These are phyloP conservation scores for Cirrhinus molitorella DNA, from an alignment of 2,797 vertebrate species.

Conservation along the genomic window DNA sequence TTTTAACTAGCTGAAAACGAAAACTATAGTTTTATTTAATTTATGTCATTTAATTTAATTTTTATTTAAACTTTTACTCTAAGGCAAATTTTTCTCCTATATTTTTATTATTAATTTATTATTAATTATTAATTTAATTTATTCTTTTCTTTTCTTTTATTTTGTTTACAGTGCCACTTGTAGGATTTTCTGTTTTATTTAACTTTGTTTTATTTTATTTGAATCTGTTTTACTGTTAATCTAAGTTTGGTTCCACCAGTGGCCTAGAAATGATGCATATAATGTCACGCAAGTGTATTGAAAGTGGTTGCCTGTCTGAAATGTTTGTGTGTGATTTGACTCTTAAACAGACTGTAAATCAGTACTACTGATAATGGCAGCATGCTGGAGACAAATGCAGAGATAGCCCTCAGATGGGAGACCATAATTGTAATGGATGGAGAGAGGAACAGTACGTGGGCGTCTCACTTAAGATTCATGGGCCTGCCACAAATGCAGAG, in stretches of 20 bases:
- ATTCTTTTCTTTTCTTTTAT: no score
- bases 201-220: not conserved
- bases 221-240: no score
- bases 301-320: conserved; percentile 21
- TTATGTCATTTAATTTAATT: no score
- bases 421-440: conserved; percentile 71
- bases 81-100: no score
- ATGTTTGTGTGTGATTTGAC: conserved; percentile 12
- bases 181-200: not conserved
- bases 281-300: not conserved
- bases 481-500: conserved; percentile 47
- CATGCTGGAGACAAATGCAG: conserved; percentile 67
- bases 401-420: conserved; percentile 58
- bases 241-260: no score
- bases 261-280: not conserved
- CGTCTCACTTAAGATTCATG: conserved; percentile 66
- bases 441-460: conserved; percentile 45
- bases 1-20: no score
- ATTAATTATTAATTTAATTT: no score
- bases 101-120: no score
- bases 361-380: conserved; percentile 55
- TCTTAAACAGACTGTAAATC: conserved; percentile 37
- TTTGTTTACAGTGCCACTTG: not conserved
- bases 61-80: no score
- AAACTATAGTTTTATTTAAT: no score